phyloP scores from a whole-genome alignment of 2,113 vertebrate species.

The Ancistrus triradiatus region DNA sequence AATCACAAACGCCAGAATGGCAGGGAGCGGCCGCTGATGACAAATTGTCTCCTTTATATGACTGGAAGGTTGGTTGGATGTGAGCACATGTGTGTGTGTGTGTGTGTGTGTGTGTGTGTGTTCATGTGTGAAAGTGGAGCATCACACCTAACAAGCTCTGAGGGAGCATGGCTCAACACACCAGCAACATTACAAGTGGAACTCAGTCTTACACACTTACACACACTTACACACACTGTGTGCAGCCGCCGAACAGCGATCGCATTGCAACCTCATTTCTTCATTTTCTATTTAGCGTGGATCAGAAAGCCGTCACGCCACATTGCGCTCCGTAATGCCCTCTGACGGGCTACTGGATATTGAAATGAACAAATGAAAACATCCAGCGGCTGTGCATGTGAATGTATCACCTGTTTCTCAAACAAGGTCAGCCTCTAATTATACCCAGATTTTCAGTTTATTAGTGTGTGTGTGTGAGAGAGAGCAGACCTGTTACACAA shows the following conservation, averaged over 20 bases:
- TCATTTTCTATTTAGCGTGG: constrained; percentile 18
- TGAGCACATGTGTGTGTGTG: constrained; percentile 4
- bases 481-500: too few species aligned
- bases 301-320: constrained; percentile 39
- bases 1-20: constrained; percentile 25
- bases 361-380: constrained; percentile 28
- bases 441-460: constrained; percentile 25
- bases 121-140: constrained; percentile 46
- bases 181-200: background rate
- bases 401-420: constrained; percentile 27
- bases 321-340: constrained; percentile 33
- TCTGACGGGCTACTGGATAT: constrained; percentile 22
- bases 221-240: constrained; percentile 1
- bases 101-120: constrained; percentile 23
- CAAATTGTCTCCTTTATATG: constrained; percentile 74
- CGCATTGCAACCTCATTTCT: background rate
- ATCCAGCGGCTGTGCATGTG: constrained; percentile 18
- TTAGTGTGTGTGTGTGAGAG: background rate
- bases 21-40: constrained; percentile 63
- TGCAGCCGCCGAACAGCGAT: background rate
- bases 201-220: constrained; percentile 4
- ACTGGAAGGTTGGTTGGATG: constrained; percentile 61
- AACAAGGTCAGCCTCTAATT: constrained; percentile 39
- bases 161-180: constrained; percentile 8
- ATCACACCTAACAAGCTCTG: constrained; percentile 51